phyloP scores from a whole-genome alignment of 2,797 vertebrate genomes.

The Fringilla coelebs region DNA sequence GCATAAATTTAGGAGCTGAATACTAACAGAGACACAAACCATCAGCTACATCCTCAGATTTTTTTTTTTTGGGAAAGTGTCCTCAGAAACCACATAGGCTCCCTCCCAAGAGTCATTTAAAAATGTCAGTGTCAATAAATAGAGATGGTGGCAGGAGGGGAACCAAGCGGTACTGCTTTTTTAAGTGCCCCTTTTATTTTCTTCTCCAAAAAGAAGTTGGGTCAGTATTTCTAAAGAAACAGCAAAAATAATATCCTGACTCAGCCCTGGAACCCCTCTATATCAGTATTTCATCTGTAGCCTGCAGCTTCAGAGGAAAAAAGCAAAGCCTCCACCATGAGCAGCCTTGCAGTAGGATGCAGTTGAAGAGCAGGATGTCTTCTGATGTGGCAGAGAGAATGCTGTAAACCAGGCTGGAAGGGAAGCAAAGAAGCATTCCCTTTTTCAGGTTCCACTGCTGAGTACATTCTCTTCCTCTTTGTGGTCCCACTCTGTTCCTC shows the following conservation, averaged over 20 bases:
- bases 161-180: not conserved
- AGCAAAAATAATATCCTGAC: not conserved
- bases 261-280: not conserved
- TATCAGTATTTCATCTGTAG: not conserved
- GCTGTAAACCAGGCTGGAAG: not conserved
- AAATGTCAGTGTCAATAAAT: not conserved
- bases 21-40: not conserved
- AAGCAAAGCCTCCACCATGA: not conserved
- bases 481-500: not conserved
- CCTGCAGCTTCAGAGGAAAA: not conserved
- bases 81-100: not conserved
- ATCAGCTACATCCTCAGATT: not conserved
- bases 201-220: not conserved
- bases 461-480: not conserved
- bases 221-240: not conserved
- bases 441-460: accelerated
- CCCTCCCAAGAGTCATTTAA: not conserved
- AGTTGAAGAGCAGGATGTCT: not conserved
- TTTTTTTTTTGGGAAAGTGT: not conserved
- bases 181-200: not conserved
- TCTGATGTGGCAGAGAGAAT: not conserved
- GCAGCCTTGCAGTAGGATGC: not conserved
- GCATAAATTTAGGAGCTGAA: not conserved
- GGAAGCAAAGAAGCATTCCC: not conserved
- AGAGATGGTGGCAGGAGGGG: not conserved